These are phyloP conservation scores for Cyclargus thomasi DNA, from an alignment of 1,140 invertebrate genomes.

Conservation along the genomic window DNA sequence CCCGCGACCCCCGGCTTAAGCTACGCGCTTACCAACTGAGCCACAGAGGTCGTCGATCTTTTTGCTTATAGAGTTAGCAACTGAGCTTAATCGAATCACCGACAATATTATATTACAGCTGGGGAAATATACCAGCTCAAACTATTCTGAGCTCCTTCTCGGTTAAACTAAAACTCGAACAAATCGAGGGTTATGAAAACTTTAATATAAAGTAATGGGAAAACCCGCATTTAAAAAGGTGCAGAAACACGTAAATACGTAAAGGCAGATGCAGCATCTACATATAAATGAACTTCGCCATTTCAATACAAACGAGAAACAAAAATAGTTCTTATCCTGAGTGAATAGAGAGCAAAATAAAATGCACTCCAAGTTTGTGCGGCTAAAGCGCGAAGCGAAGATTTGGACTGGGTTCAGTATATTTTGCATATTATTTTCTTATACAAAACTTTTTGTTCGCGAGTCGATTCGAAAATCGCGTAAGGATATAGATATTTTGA, in stretches of 20 bases:
- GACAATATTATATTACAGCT: no score
- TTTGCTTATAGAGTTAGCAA: no score
- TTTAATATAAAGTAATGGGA: constrained; percentile 15
- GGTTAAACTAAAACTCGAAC: not conserved
- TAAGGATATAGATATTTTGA: no score
- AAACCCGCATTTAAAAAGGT: constrained; percentile 26
- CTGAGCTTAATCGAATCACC: no score
- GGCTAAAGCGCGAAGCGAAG: not conserved
- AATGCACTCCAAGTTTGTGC: not conserved
- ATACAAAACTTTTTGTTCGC: no score
- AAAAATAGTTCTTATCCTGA: constrained; percentile 9
- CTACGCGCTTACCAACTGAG: no score
- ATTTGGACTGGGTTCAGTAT: not conserved
- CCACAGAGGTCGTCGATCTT: no score
- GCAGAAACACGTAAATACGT: constrained; percentile 33
- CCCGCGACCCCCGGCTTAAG: no score
- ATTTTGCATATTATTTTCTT: not conserved
- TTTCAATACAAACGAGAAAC: constrained; percentile 1
- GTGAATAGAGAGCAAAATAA: constrained; percentile 14
- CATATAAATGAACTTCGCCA: constrained; percentile 37
- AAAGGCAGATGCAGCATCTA: constrained; percentile 38
- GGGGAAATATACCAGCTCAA: no score
- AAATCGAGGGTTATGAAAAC: constrained; percentile 11
- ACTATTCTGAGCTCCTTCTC: not conserved
- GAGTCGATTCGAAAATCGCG: no score